Evolutionary conservation across 1,140 invertebrate genomes (phyloP).

Genomic region (Hestina assimilis): DNA sequence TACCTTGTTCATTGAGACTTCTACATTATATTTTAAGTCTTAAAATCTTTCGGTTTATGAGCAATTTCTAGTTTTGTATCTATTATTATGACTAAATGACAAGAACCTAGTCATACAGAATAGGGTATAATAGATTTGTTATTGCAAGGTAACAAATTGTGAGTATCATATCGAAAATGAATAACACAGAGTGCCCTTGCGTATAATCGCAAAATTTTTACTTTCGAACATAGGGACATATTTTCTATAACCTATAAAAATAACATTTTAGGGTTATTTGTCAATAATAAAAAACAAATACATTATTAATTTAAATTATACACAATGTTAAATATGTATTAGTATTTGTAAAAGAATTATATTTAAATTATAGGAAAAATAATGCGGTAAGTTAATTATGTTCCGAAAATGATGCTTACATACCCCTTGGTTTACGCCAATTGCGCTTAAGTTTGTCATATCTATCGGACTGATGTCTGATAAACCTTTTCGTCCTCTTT

Average conservation of each 20-base stretch:
- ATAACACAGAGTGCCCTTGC: constrained; percentile 75
- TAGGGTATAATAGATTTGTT: constrained; percentile 60
- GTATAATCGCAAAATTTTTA: not conserved
- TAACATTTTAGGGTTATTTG: not conserved
- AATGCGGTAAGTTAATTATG: not conserved
- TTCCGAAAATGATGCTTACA: constrained; percentile 8
- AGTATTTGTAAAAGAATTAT: too few species aligned
- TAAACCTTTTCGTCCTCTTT: constrained; percentile 98
- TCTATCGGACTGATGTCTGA: constrained; percentile 97
- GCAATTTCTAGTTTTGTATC: constrained; percentile 36
- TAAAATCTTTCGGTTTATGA: not conserved
- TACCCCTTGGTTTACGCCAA: constrained; percentile 82
- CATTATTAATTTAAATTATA: too few species aligned
- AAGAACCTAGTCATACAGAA: constrained; percentile 44
- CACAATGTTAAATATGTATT: too few species aligned
- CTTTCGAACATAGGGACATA: not conserved
- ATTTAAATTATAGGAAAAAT: not conserved
- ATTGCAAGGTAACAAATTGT: constrained; percentile 76
- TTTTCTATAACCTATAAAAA: constrained; percentile 10
- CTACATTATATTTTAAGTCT: not conserved
- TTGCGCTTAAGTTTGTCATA: constrained; percentile 93
- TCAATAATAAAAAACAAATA: too few species aligned
- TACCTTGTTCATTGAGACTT: too few species aligned
- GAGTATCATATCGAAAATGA: constrained; percentile 56
- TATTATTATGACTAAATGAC: constrained; percentile 62